Evolutionary conservation across 2,888 invertebrate species (phyloP).

Genomic region (Mythimna loreyi): DNA sequence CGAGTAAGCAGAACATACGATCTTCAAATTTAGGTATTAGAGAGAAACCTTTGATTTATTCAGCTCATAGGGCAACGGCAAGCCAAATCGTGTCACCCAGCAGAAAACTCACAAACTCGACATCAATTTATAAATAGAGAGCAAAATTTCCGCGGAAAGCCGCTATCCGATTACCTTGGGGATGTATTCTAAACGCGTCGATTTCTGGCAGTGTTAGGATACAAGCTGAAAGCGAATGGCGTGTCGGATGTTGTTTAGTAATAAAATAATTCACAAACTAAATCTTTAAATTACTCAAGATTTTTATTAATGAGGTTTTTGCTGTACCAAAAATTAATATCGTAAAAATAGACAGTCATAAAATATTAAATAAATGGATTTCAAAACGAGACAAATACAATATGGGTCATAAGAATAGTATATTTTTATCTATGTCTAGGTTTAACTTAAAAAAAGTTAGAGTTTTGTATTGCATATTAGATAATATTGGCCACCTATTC

Average conservation of each 20-base stretch:
- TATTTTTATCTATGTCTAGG: no score
- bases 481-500: not conserved
- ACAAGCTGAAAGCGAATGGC: conserved; percentile 59
- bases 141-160: conserved; percentile 84
- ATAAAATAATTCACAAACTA: not conserved
- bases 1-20: not conserved
- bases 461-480: not conserved
- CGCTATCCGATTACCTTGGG: conserved; percentile 85
- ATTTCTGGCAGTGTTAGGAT: conserved; percentile 64
- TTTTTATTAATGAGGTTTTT: no score
- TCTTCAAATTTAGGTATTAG: not conserved
- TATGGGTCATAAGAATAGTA: not conserved
- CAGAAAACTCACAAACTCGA: conserved; percentile 76
- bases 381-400: not conserved
- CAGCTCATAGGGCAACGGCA: conserved; percentile 28
- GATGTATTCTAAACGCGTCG: conserved; percentile 80
- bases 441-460: not conserved
- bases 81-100: conserved; percentile 74
- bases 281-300: not conserved
- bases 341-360: not conserved
- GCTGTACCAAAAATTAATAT: not conserved
- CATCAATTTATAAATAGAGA: conserved; percentile 84
- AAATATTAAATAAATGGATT: not conserved
- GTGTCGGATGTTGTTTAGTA: not conserved
- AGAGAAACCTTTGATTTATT: not conserved